A percentile compares a stretch with the other conserved stretches of the same genome.
These are phyloP conservation scores for Hemicrepidius hirtus DNA, from an alignment of 2,888 invertebrate species.

Conservation along the genomic window DNA sequence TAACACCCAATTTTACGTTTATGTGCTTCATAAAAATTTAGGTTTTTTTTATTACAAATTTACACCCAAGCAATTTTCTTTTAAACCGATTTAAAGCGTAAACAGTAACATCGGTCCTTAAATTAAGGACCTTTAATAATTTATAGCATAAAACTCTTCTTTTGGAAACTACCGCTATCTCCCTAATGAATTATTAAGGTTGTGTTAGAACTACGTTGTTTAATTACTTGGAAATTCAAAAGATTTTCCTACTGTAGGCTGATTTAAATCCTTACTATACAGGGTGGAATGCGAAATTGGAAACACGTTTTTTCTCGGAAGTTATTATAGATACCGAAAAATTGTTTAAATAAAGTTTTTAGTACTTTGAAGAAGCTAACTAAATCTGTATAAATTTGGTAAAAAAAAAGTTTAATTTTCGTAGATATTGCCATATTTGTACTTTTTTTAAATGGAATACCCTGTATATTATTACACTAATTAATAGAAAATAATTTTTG, in stretches of 20 bases:
- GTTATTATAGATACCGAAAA: too few species aligned
- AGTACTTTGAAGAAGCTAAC: too few species aligned
- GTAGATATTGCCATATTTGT: too few species aligned
- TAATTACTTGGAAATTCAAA: not conserved
- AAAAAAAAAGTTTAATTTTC: too few species aligned
- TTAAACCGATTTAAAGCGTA: not conserved
- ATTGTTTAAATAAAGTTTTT: too few species aligned
- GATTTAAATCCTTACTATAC: not conserved
- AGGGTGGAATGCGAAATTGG: not conserved
- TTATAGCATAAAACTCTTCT: not conserved
- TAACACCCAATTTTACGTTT: constrained; percentile 14
- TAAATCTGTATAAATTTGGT: too few species aligned
- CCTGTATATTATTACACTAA: too few species aligned
- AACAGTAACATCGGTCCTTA: not conserved
- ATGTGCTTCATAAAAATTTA: not conserved
- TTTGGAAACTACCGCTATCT: constrained; percentile 11
- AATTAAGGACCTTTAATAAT: constrained; percentile 4
- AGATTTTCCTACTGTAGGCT: not conserved
- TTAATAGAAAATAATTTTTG: too few species aligned
- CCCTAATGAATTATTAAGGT: constrained; percentile 19
- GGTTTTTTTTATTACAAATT: constrained; percentile 7
- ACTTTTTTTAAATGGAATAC: too few species aligned
- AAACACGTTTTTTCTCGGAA: too few species aligned
- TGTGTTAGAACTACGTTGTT: constrained; percentile 1
- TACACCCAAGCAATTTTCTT: not conserved